Conservation (phyloP, 1,140 invertebrate species). For the Cyrtorhinus lividipennis region DNA sequence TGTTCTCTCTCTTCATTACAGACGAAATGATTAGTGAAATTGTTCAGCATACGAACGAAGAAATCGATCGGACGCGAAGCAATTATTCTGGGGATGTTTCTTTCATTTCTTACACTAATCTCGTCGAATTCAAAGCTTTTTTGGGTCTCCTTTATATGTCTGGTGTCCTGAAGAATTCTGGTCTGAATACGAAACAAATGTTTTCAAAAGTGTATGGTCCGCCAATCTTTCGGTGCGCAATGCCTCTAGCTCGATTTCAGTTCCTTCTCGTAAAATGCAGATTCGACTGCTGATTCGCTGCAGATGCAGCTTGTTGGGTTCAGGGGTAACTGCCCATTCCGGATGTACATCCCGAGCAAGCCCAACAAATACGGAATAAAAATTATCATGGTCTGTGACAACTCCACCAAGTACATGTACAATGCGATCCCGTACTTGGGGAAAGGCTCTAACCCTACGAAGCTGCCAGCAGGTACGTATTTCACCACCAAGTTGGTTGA, state of each 20-base stretch:
- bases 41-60: not conserved
- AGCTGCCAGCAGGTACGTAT: slow-evolving; percentile 4
- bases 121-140: too few relatives aligned
- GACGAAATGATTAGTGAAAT: not conserved
- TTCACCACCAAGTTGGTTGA: slow-evolving; percentile 17
- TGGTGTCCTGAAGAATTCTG: too few relatives aligned
- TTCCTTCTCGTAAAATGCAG: too few relatives aligned
- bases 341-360: slow-evolving; percentile 3
- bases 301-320: slow-evolving; percentile 31
- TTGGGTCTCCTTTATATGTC: too few relatives aligned
- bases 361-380: slow-evolving; percentile 23
- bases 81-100: too few relatives aligned
- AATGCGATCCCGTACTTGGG: slow-evolving; percentile 24
- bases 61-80: not conserved
- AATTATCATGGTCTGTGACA: slow-evolving; percentile 24
- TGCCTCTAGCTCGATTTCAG: too few relatives aligned
- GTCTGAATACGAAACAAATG: too few relatives aligned
- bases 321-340: slow-evolving; percentile 29
- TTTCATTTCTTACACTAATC: too few relatives aligned
- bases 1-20: too few relatives aligned
- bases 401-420: slow-evolving; percentile 23
- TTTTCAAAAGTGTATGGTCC: too few relatives aligned
- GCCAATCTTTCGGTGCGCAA: too few relatives aligned
- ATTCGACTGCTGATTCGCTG: too few relatives aligned
- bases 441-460: slow-evolving; percentile 14